Base-by-base conservation (phyloP, 2,888 invertebrate genomes). In the Hoplodrina blanda region DNA sequence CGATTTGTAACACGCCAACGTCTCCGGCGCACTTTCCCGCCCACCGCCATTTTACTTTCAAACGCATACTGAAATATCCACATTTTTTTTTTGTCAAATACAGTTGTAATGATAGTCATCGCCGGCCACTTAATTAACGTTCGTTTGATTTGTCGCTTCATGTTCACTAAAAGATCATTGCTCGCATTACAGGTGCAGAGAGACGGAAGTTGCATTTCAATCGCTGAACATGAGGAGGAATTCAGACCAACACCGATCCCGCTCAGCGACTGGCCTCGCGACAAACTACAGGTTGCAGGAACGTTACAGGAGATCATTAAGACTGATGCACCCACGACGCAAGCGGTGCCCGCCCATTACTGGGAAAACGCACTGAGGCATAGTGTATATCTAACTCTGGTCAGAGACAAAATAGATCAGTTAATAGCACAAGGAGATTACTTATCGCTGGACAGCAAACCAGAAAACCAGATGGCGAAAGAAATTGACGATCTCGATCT, bases 341-440 rank as follows among this genome's bases (percentile, higher is more conserved):
- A 90, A 30, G 89, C 87, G 0, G 76, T 91, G 30, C 94, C 94
- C 4, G 95, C 96, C 1, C 95, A 93, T 80, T 96, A 96, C 84
- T 98, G 97, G 97, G 97, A 97, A 89, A 96, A 96, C 70, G 97
- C 97, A 3, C 90, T 98, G 49, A 96, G 97, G 72, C 97, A 97
- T 91, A 97, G 97, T 76, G 96, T 97, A 8, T 97, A 97, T 85
- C 94, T 97, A 78, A 97, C 97, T 2, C 93, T 97, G 15, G 94
- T 96, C 64, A 91, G 97, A 78, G 96, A 97, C 84, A 96, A 96
- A 85, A 96, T 96, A 78, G 94, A 96, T 73, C 94, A 95, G 69
- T 92, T 96, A 5, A 94, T 96, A 69, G 91, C 96, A 4, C 92
- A 91, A 82, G 92, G 92, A 20, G 87, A 90, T 53, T 83, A 90